Evolutionary conservation across 2,113 vertebrate genomes (phyloP).

Genomic region (Trochalopteron elliotii): DNA sequence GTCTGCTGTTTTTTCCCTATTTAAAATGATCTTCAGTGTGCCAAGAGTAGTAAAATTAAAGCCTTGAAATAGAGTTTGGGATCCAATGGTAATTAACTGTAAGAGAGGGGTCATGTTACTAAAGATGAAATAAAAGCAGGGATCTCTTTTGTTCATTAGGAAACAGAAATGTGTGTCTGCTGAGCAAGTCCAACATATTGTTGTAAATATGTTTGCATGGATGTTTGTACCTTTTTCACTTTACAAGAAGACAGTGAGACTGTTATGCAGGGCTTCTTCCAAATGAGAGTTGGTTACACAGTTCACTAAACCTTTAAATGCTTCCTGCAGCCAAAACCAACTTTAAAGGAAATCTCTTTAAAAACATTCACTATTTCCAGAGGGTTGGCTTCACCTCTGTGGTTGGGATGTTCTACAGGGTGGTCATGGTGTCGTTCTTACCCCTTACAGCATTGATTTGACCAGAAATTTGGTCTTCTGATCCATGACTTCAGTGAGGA

Average conservation of each 20-base stretch:
- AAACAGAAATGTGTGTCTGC: neutral
- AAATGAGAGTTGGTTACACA: neutral
- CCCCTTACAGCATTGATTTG: neutral
- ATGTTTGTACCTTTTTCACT: neutral
- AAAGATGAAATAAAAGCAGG: neutral
- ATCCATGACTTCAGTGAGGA: neutral
- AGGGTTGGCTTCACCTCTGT: neutral
- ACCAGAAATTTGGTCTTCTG: neutral
- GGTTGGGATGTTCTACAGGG: neutral
- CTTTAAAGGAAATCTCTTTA: neutral
- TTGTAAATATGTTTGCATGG: neutral
- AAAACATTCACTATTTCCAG: neutral
- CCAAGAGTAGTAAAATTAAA: constrained; percentile 56
- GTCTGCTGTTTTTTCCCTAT: neutral
- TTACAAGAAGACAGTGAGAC: neutral
- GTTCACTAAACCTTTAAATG: neutral
- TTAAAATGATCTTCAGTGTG: neutral
- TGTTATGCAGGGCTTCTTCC: neutral
- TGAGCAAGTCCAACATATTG: neutral
- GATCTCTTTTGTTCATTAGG: neutral
- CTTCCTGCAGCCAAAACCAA: neutral
- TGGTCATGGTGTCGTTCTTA: neutral
- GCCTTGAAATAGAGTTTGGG: constrained; percentile 17
- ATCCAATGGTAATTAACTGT: neutral
- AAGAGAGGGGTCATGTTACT: constrained; percentile 22